Percentiles rank a stretch among this genome's conserved stretches.
Conservation (phyloP, 2,113 vertebrate genomes). For the Phaethornis superciliosus region DNA sequence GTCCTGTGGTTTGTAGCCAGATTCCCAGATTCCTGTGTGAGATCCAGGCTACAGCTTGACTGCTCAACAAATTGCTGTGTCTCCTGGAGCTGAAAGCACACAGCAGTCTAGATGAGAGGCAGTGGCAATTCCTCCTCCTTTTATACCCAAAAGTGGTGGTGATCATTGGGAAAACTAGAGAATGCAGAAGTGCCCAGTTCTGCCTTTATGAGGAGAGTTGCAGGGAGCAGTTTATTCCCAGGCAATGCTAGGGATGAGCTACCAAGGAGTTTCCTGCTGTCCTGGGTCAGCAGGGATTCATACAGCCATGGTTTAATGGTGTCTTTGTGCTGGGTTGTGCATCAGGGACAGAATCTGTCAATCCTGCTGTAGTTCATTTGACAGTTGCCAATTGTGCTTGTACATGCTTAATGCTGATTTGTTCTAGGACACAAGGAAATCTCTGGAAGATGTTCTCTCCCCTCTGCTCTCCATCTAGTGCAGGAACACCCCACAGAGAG, state of each 20-base stretch:
- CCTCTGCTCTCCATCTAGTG: neutral
- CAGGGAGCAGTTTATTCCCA: neutral
- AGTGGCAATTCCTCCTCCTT: neutral
- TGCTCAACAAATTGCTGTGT: rapidly evolving
- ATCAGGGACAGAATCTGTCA: neutral
- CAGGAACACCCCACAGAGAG: neutral
- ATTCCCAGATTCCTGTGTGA: neutral
- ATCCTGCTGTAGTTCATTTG: neutral
- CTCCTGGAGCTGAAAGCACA: neutral
- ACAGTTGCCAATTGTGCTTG: neutral
- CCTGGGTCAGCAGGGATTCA: neutral
- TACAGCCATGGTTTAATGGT: neutral
- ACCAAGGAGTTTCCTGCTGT: neutral
- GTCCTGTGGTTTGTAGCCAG: rapidly evolving
- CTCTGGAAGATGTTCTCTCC: neutral
- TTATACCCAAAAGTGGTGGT: too few species aligned
- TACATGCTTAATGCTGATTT: neutral
- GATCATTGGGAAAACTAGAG: neutral
- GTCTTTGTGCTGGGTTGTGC: neutral
- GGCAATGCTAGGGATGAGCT: neutral
- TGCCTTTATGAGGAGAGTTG: rapidly evolving
- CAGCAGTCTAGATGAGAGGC: neutral
- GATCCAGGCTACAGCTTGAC: rapidly evolving
- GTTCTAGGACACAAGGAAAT: neutral
- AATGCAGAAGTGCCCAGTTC: neutral